Evolutionary conservation across 2,888 invertebrate species (phyloP), one percentile per base, ranked within the genome.

Genomic region (Pomacea canaliculata): DNA sequence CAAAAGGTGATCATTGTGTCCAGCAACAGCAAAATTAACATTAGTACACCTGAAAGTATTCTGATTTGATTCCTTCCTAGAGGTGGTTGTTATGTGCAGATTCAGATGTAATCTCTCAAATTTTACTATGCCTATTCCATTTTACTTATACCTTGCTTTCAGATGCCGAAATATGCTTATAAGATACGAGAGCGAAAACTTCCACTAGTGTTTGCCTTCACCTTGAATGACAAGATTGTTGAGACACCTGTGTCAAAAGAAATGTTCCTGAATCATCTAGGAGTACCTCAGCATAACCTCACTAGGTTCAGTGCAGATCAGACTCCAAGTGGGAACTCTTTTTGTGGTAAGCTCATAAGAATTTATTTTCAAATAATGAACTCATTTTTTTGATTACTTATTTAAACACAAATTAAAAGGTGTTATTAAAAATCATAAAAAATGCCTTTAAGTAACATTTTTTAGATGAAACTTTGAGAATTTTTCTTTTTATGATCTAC

Each of bases 171-270:
- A n/a, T 72, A 79, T 78, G 76, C 75, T 56, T 56, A n/a, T 23
- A n/a, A 68, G 67, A 76, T 80, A 27, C 69, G 67, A 13, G 62
- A 60, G 48, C 71, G 71, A 70, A 73, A 78, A 65, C n/a, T 79
- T 23, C 81, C 81, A 27, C 18, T 80, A 51, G 37, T 82, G 59
- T 73, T 80, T 62, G 75, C 77, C 19, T 78, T 76, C 66, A 48
- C 80, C 0, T 66, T 76, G 65, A 82, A 78, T 71, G 81, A 82
- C 74, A 82, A 76, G 77, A 60, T 82, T 23, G 51, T 80, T 37
- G 81, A 82, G 63, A 46, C 37, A 48, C 23, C 70, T 23, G 73
- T 82, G 27, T 77, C 74, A 62, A 56, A 65, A 46, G 73, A 76
- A 12, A 79, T 80, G 71, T 59, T 76, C n/a, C 62, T 66, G 23